Evolutionary conservation across 2,888 invertebrate species (phyloP).

Genomic region (Dicyrtoma fusca): DNA sequence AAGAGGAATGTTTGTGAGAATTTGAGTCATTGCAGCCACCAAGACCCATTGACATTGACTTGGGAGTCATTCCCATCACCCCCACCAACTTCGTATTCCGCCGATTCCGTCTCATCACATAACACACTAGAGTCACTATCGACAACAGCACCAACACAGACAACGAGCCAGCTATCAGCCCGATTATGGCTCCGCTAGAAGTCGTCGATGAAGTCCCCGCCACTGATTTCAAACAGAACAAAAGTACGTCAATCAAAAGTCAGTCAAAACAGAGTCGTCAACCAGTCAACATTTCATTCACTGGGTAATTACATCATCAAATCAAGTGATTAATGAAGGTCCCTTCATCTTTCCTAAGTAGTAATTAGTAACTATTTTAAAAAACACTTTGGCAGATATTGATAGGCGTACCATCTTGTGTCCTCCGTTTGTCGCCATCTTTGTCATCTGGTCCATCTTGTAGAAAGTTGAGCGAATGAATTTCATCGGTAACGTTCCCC

Average conservation of each 20-base stretch:
- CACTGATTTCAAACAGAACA: no score
- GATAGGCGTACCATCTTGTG: slow-evolving; percentile 25
- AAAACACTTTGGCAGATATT: not conserved
- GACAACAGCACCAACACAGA: slow-evolving; percentile 69
- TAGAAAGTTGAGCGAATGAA: slow-evolving; percentile 68
- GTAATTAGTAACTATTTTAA: no score
- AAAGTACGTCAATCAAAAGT: not conserved
- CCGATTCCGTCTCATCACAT: slow-evolving; percentile 70
- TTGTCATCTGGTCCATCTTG: slow-evolving; percentile 59
- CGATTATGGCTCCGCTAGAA: slow-evolving; percentile 65
- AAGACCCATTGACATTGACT: slow-evolving; percentile 54
- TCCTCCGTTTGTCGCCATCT: not conserved
- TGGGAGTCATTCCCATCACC: slow-evolving; percentile 56
- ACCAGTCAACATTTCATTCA: no score
- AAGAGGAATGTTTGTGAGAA: slow-evolving; percentile 17
- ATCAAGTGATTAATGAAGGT: no score
- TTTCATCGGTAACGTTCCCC: slow-evolving; percentile 65
- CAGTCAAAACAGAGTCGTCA: not conserved
- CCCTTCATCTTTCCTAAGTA: no score
- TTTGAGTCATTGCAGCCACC: slow-evolving; percentile 38
- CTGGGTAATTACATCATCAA: no score
- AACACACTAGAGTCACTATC: slow-evolving; percentile 67
- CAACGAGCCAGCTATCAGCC: slow-evolving; percentile 70
- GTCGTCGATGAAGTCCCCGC: slow-evolving; percentile 60
- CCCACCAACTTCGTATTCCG: slow-evolving; percentile 65